Base-by-base conservation (phyloP, 2,888 invertebrate genomes). In the Meteorus cinctellus region DNA sequence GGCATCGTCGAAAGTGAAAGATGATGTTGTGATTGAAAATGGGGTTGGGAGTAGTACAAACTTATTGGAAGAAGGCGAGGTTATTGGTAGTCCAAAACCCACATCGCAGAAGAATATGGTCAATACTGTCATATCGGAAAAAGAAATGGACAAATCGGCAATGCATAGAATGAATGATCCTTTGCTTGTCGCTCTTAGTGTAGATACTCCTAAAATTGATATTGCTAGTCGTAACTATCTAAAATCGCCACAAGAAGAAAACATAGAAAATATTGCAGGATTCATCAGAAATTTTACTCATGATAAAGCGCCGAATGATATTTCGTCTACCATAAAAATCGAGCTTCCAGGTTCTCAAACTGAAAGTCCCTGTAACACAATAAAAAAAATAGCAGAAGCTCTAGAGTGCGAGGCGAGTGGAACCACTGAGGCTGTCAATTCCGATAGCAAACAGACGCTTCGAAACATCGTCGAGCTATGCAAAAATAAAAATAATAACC, bases 251-350 rank as follows among this genome's bases (percentile, higher is more conserved):
- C 78, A 75, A 34, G 83, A 83, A 16, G 83, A 83, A 55, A 80
- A 80, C 60, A 83, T 83, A 19, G 82, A 83, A 60, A 83, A 83
- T 72, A 82, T 83, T 29, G 81, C 81, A 51, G 77, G 77, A 69
- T 82, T 81, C 45, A 82, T 82, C 60, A 73, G 77, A 12, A 82
- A 81, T 76, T 81, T 78, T 77, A 63, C 70, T 45, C 45, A 70
- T 34, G 67, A 74, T 19, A 75, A 63, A 41, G 45, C n/a, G 66
- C 36, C 67, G 34, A 19, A 27, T 10, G 29, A 36, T 48, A 4
- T 51, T 65, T 5, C 60, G 19, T 19, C 19, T 8, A 69, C 62
- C n/a, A 63, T 67, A 16, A 74, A 71, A n/a, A 29, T 27, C 77
- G 59, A 70, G 41, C 45, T 62, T 4, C 4, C 14, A 19, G 71